Conservation (phyloP, 2,113 vertebrate genomes). For the Chelonoidis abingdonii region DNA sequence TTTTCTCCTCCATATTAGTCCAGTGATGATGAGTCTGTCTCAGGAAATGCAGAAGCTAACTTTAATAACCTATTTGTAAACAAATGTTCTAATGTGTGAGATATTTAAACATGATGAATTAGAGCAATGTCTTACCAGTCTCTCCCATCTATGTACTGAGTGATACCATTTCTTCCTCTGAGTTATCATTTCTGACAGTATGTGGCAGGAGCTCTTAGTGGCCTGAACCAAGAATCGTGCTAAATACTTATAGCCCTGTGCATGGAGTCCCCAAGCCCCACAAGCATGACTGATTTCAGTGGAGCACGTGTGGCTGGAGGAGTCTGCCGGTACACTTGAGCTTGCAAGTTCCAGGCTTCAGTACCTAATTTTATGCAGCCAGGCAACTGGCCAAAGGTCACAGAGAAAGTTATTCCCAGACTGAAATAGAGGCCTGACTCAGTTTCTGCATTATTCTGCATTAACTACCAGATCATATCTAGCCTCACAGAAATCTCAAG, state of each 20-base stretch:
- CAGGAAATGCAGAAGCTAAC: not conserved
- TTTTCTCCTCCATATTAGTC: not conserved
- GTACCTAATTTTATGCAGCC: not conserved
- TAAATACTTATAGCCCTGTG: not conserved
- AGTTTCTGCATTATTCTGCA: conserved; percentile 8
- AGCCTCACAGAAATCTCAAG: not conserved
- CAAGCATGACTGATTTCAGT: not conserved
- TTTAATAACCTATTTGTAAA: not conserved
- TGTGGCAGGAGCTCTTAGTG: not conserved
- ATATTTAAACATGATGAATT: not conserved
- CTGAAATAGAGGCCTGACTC: not conserved
- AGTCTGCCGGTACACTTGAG: fast-evolving
- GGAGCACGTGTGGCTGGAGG: not conserved
- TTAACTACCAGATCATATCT: not conserved
- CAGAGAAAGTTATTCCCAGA: not conserved
- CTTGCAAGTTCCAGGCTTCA: not conserved
- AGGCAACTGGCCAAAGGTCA: conserved; percentile 32
- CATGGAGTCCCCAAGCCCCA: not conserved
- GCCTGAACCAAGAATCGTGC: not conserved
- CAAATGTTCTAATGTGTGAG: not conserved
- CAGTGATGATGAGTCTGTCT: not conserved
- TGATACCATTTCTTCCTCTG: not conserved
- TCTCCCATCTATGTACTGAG: not conserved
- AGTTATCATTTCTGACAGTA: not conserved
- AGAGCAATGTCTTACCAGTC: not conserved